Base-by-base conservation (phyloP, 1,140 invertebrate genomes). In the Lineus longissimus region DNA sequence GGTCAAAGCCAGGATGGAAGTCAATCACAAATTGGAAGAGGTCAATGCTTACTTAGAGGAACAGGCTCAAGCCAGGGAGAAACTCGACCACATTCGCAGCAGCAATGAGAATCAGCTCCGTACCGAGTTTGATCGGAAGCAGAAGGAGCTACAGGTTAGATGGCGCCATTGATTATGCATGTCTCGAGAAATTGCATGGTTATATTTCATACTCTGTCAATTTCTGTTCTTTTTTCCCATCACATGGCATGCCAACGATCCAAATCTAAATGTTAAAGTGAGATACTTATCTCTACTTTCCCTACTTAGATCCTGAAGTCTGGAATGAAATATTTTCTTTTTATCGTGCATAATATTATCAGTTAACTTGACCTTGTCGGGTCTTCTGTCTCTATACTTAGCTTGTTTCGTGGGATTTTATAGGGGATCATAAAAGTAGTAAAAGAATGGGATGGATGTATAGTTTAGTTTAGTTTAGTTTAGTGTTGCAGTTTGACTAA, bases 1-100 rank as follows among this genome's bases (percentile, higher is more conserved):
- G 65, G 66, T 71, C 19, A 69, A 71, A 29, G 74, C 74, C 59
- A 67, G 75, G 2, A 55, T 72, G n/a, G 76, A 80, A 40, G 67
- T 80, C 7, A 80, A 80, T 61, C 59, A 65, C 25, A 80, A 80
- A 59, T 68, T 80, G 11, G 72, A 74, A 13, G 76, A 80, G 41
- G 75, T 80, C 6, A 80, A 80, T 57, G 64, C 63, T 31, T 80
- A 76, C 59, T 66, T 80, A 36, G 74, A 77, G 31, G 71, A 76
- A 6, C 78, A 80, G 67, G 73, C 76, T 15, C 64, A 68, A 51
- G 73, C 75, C 11, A 57, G 72, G n/a, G 74, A 78, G 27, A 67
- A 65, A 22, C 70, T 80, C 9, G 75, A 80, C 47, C 59, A 47
- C 0, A 71, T 75, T 17, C 69, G 74, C 17, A 69, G 73, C 36